Evolutionary conservation across 2,888 invertebrate species (phyloP), one percentile per base, ranked within the genome.

Genomic region (Drosophila kanekoi): DNA sequence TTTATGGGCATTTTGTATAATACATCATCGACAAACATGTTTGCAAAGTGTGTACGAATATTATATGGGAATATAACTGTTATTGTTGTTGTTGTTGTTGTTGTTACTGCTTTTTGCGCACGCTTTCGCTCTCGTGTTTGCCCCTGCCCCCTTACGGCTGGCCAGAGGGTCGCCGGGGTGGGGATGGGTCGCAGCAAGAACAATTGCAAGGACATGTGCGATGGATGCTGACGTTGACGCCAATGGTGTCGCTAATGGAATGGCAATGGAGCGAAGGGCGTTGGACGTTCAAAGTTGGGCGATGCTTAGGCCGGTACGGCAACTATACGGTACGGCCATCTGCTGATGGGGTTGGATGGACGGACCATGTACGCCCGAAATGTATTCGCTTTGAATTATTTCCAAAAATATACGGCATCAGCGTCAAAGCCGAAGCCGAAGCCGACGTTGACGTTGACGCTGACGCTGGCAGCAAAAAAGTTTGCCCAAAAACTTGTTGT

Each of bases 11-110:
- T 89, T 90, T 89, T 87, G 84, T 90, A 90, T 89, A 90, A 90
- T 90, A 90, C 90, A 90, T 90, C 90, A 90, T 90, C 90, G 90
- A 89, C 91, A 90, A 90, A 91, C 90, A 90, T 91, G 88, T 91
- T 90, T 91, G 90, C 89, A 84, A 87, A 89, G 87, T 86, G 89
- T 87, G 89, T 87, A 84, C 85, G 87, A 87, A 90, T 91, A 88
- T 91, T 89, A 89, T 90, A 90, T 90, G 87, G 83, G 90, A 89
- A 90, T 88, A 90, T 90, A 90, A 90, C 87, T 77, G 80, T 79
- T 76, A 59, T 72, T 76, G 53, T 20, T 20, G 20, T 20, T 20
- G 20, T 58, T 78, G 51, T 51, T 63, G 66, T 56, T 78, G 61
- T 61, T 74, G 72, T 69, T 82, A 68, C 75, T 82, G 78, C 76